Conservation (phyloP, 2,113 vertebrate genomes). For the Anhinga rufa region DNA sequence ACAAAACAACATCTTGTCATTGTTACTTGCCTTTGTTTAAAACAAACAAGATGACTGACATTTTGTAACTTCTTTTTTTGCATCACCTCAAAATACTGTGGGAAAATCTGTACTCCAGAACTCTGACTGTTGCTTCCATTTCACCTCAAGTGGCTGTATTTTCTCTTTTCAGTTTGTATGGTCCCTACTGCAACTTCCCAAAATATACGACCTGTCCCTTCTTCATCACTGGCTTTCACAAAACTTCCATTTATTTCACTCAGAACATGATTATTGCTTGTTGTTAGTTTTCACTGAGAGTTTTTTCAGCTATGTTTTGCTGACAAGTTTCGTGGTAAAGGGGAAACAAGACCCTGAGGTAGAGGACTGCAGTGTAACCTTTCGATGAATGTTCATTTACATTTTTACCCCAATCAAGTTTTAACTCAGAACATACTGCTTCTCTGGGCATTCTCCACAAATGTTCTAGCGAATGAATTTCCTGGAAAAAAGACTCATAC, state of each 20-base stretch:
- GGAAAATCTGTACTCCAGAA: background rate
- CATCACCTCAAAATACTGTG: background rate
- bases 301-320: background rate
- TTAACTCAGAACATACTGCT: background rate
- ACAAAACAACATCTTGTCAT: background rate
- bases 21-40: background rate
- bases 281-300: background rate
- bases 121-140: background rate
- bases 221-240: background rate
- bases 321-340: background rate
- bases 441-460: background rate
- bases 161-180: background rate
- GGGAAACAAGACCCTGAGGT: background rate
- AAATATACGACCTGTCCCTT: background rate
- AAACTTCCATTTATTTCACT: background rate
- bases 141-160: background rate
- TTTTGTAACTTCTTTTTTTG: background rate
- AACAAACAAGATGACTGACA: fast-evolving
- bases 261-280: background rate
- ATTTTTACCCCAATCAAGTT: background rate
- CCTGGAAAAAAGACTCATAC: background rate
- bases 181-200: background rate
- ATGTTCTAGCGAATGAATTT: background rate
- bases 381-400: background rate
- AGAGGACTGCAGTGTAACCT: background rate